phyloP scores from a whole-genome alignment of 1,140 invertebrate species.

The Drosophila kepulauana region DNA sequence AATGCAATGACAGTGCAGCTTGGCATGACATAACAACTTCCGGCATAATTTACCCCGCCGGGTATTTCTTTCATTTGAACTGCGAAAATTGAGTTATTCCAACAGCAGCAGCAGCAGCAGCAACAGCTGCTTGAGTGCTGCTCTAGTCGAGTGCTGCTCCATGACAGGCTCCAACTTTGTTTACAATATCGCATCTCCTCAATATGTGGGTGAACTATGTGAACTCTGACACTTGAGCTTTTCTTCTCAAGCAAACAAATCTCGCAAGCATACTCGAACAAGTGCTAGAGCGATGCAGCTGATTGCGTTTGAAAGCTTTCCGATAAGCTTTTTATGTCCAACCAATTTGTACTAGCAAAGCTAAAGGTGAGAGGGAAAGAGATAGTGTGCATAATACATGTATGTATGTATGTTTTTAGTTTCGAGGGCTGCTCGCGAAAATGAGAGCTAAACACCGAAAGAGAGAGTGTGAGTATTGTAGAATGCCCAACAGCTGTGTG shows the following conservation, averaged over 20 bases:
- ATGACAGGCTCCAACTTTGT: constrained; percentile 7
- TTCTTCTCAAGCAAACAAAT: constrained; percentile 16
- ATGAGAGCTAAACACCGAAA: not conserved
- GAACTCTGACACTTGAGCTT: constrained; percentile 17
- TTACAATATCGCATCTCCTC: not conserved
- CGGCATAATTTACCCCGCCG: constrained; percentile 52
- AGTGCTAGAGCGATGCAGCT: constrained; percentile 44
- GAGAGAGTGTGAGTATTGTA: constrained; percentile 30
- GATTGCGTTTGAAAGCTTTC: constrained; percentile 56
- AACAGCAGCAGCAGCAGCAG: constrained; percentile 30
- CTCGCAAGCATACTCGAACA: constrained; percentile 1
- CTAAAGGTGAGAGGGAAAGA: not conserved
- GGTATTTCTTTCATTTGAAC: constrained; percentile 41
- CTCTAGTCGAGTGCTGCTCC: not conserved
- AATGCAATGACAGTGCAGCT: constrained; percentile 41
- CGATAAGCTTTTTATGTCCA: constrained; percentile 38
- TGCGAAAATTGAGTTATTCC: constrained; percentile 59
- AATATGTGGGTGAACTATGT: constrained; percentile 1
- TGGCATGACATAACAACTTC: constrained; percentile 70
- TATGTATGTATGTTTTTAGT: constrained; percentile 5
- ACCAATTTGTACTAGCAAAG: not conserved
- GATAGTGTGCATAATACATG: constrained; percentile 3
- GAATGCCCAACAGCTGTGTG: constrained; percentile 52
- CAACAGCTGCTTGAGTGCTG: constrained; percentile 58
- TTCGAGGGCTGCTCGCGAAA: constrained; percentile 25